Conservation (phyloP, 2,888 invertebrate genomes). For the Actias luna region DNA sequence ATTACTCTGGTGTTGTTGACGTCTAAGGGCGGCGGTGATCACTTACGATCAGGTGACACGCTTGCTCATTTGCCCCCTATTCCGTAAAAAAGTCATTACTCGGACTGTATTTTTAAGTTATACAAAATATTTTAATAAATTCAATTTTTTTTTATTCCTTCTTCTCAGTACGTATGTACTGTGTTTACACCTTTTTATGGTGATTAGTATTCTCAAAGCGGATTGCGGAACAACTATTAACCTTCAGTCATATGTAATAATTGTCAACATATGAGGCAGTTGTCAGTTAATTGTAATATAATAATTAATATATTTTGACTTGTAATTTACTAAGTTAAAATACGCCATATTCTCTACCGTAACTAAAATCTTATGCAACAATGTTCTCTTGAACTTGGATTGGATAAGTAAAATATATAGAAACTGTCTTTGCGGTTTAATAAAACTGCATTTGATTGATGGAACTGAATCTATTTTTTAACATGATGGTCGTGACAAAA, state of each 20-base stretch:
- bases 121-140: background rate
- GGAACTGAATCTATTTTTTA: background rate
- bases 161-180: background rate
- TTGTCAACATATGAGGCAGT: background rate
- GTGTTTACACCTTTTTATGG: background rate
- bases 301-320: background rate
- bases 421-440: no score
- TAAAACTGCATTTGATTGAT: no score
- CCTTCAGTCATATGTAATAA: constrained; percentile 2
- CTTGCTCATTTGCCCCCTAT: no score
- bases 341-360: no score
- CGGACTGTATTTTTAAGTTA: no score
- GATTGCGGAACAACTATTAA: constrained; percentile 8
- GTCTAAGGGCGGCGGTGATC: no score
- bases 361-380: no score
- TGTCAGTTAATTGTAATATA: background rate
- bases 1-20: no score
- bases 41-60: no score
- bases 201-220: background rate
- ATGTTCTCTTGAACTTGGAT: no score
- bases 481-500: background rate
- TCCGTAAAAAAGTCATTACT: no score
- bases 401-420: no score
- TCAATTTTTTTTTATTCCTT: background rate
- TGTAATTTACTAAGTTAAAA: background rate